Conservation (phyloP, 2,888 invertebrate genomes). For the Tenthredo notha region DNA sequence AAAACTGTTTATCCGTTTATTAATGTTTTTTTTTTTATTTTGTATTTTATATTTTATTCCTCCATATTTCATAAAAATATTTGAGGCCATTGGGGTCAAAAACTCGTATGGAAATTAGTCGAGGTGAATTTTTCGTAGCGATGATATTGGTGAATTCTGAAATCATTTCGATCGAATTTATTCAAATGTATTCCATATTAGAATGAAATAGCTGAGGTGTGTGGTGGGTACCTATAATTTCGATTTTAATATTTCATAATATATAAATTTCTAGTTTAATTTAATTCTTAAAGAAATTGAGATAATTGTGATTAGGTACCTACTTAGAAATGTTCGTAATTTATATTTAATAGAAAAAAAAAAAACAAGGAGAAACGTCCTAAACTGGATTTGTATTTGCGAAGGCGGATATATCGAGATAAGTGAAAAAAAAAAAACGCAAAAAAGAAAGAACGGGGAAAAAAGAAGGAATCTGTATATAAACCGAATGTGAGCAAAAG, state of each 20-base stretch:
- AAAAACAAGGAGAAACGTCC: no score
- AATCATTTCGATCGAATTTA: conserved; percentile 30
- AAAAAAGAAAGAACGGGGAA: not conserved
- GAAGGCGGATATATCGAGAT: not conserved
- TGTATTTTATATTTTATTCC: no score
- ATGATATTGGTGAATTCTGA: not conserved
- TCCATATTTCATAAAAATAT: conserved; percentile 18
- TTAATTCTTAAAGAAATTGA: not conserved
- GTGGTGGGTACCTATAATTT: not conserved
- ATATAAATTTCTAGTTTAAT: not conserved
- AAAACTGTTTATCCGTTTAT: not conserved
- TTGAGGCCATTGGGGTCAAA: conserved; percentile 43
- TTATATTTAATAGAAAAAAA: no score
- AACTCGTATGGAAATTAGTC: conserved; percentile 45
- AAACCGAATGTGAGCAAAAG: not conserved
- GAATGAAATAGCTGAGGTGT: not conserved
- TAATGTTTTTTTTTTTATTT: not conserved
- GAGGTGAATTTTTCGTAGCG: conserved; percentile 12
- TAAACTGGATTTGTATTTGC: not conserved
- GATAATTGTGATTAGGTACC: no score
- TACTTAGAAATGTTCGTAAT: no score
- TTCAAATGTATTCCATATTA: conserved; percentile 29
- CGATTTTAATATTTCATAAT: not conserved
- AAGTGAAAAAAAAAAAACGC: no score
- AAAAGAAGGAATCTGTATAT: not conserved